Evolutionary conservation across 2,797 vertebrate species (phyloP), one percentile per base, ranked within the genome.

Genomic region (Sebastes vulpes): DNA sequence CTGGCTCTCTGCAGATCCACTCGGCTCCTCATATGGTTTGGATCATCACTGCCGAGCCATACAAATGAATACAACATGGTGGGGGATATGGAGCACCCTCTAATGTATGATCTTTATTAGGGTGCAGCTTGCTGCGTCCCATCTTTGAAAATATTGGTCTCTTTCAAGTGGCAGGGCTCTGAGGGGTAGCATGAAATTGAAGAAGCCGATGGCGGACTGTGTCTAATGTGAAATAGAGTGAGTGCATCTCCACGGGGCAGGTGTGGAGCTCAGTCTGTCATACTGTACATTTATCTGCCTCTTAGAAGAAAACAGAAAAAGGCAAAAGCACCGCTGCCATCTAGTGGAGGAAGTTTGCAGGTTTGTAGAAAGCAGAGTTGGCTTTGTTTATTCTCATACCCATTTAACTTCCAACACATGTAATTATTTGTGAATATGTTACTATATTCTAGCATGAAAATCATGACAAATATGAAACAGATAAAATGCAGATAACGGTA

Each of bases 1-100:
- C 82, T 61, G 79, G 85, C 65, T 87, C 88, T 94, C 86, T 90
- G 89, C 81, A 89, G 85, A 90, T 92, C 84, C 76, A 76, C 79
- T 93, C 89, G 89, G 79, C 84, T 85, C 89, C 91, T 95, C 95
- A 96, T 94, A 94, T 95, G 94, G 92, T 95, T 96, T 94, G 87
- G 81, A 95, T 95, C 93, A 94, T 60, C 65, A 64, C 77, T 69
- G 79, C 74, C 11, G 54, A 89, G 87, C 85, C 84, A 86, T 89
- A 83, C 89, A 92, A 91, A 94, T 92, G 85, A 91, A 83, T 92
- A 58, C 87, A 90, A 79, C 81, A 87, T 92, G 91, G 65, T 60
- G 59, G 75, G 32, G 78, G 67, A 88, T 77, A 46, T 77, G 75
- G 77, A 81, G 75, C 73, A 64, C 48, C 76, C 58, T 54, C 83